Percentiles rank a stretch among this genome's conserved stretches.
These are phyloP conservation scores for Tenthredo scrophulariae DNA, from an alignment of 2,888 invertebrate genomes.

Conservation along the genomic window DNA sequence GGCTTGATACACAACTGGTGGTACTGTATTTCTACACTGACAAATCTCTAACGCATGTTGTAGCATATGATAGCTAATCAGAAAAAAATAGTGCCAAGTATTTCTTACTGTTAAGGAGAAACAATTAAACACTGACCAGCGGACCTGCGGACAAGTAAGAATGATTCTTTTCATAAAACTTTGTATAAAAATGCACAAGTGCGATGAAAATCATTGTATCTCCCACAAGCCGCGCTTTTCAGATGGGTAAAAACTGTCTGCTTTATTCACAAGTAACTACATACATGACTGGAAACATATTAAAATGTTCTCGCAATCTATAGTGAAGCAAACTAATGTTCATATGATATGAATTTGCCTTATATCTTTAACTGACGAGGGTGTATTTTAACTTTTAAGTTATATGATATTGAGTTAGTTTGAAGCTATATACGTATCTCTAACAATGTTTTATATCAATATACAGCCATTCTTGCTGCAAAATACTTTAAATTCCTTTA, in stretches of 20 bases:
- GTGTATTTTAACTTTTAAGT: not conserved
- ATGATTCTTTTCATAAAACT: not conserved
- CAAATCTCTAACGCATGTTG: constrained; percentile 7
- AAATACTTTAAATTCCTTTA: not conserved
- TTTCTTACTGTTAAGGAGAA: not conserved
- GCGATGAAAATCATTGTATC: not conserved
- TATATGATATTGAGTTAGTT: not conserved
- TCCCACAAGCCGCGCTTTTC: not conserved
- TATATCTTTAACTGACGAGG: not conserved
- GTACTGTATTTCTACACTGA: constrained; percentile 45
- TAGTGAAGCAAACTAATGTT: not conserved
- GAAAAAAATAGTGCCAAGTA: not conserved
- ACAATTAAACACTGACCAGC: not conserved
- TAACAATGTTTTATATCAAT: not conserved
- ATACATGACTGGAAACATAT: not conserved
- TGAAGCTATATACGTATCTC: not conserved
- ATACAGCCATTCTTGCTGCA: not conserved
- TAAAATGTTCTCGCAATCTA: not conserved
- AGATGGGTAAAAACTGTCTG: not conserved
- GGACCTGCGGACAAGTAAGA: not conserved
- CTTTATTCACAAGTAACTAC: not conserved
- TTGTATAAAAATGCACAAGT: not conserved
- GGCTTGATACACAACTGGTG: constrained; percentile 22
- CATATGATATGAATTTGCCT: not conserved
- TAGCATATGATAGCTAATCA: not conserved